Conservation (phyloP, 2,888 invertebrate species). For the Drosophila mettleri region DNA sequence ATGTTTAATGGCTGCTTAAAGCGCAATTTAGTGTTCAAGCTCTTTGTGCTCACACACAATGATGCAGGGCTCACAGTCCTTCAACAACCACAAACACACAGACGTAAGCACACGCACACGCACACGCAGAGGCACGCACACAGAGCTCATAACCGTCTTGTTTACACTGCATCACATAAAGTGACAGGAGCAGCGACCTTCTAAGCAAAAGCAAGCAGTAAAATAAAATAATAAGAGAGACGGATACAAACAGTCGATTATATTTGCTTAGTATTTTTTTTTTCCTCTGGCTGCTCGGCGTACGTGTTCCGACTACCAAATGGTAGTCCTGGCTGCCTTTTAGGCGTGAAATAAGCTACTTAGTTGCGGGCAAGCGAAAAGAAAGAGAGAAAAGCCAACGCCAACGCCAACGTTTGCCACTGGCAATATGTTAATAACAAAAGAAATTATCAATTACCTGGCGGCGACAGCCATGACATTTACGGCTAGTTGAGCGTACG, state of each 20-base stretch:
- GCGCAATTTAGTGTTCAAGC: slow-evolving; percentile 69
- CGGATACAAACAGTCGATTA: slow-evolving; percentile 52
- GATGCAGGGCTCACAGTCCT: slow-evolving; percentile 41
- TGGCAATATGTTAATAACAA: slow-evolving; percentile 63
- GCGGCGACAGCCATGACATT: slow-evolving; percentile 42
- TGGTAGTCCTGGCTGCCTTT: slow-evolving; percentile 19
- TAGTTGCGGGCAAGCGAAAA: slow-evolving; percentile 29
- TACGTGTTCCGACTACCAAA: slow-evolving; percentile 57
- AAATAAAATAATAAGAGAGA: slow-evolving; percentile 8
- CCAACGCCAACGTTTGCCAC: slow-evolving; percentile 10
- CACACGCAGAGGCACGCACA: background rate
- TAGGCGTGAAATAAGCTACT: slow-evolving; percentile 65
- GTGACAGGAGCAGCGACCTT: slow-evolving; percentile 68
- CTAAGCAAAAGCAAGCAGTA: slow-evolving; percentile 11
- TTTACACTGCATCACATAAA: slow-evolving; percentile 62
- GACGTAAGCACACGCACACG: background rate
- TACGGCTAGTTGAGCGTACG: slow-evolving; percentile 32
- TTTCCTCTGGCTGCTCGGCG: slow-evolving; percentile 28
- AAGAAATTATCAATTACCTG: slow-evolving; percentile 67
- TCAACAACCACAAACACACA: background rate
- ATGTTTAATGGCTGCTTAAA: slow-evolving; percentile 72
- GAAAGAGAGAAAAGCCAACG: background rate
- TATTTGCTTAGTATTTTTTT: slow-evolving; percentile 37
- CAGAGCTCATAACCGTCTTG: slow-evolving; percentile 35
- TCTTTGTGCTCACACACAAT: slow-evolving; percentile 69